Base-by-base conservation (phyloP, 2,797 vertebrate species). In the Odontamblyopus lacepedii region DNA sequence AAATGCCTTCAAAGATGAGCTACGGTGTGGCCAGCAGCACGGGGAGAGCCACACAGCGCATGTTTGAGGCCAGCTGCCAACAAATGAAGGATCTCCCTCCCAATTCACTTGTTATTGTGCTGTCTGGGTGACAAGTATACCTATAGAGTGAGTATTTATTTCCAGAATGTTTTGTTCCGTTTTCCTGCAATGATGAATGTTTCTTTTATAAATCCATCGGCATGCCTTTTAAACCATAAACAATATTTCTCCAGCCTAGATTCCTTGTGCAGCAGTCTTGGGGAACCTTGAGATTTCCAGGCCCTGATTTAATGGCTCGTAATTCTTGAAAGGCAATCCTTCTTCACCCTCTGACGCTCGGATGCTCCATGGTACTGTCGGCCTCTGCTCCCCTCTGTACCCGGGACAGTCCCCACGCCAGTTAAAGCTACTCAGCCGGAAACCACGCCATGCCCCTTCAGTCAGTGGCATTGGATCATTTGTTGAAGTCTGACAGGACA, bases 211-310 rank as follows among this genome's bases (percentile, higher is more conserved):
- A 95, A 95, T 94, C 94, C 94, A 93, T 93, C 90, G 91, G 87
- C 81, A 85, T 89, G 91, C 89, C 92, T 95, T 95, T 95, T 94
- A 95, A 94, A 92, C 94, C 94, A 94, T 95, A 95, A 95, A 96
- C 95, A 95, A 98, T 98, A 96, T 96, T 97, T 98, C 97, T 97
- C 95, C 91, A 94, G 88, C 95, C 93, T 95, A 96, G 96, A 97
- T 95, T 95, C 96, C 96, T 97, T 97, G 96, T 94, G 94, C 95
- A 96, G 94, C 95, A 96, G 95, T 96, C 96, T 95, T 95, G 93
- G 95, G 95, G 95, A 98, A 98, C 97, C 97, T 98, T 98, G 97
- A 98, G 95, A 96, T 96, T 98, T 98, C 97, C 96, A 95, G 89
- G 92, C 5, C 16, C 91, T 98, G 97, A 98, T 98, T 98, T 98